Percentiles rank a stretch among this genome's conserved stretches.
These are phyloP conservation scores for Riparia riparia DNA, from an alignment of 2,113 vertebrate species.

Conservation along the genomic window DNA sequence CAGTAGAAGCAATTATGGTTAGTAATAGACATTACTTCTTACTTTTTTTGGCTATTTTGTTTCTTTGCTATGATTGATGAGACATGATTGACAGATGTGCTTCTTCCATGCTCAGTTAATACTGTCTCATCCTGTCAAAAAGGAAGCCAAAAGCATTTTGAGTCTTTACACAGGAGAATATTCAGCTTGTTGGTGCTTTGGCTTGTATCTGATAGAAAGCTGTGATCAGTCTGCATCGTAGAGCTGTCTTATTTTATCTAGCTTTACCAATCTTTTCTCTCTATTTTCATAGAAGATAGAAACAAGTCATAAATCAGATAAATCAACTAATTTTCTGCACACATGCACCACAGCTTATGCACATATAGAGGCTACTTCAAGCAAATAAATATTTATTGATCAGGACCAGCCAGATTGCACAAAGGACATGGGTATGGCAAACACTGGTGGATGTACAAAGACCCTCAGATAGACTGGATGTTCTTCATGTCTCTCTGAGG, in stretches of 20 bases:
- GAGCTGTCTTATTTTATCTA: background rate
- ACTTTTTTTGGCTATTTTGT: background rate
- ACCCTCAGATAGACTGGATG: background rate
- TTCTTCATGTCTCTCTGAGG: background rate
- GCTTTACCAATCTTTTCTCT: background rate
- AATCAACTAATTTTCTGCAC: background rate
- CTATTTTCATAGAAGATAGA: background rate
- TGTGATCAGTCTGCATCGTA: background rate
- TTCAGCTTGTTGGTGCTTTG: background rate
- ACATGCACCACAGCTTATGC: background rate
- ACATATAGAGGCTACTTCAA: background rate
- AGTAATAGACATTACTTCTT: background rate
- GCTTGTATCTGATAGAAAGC: background rate
- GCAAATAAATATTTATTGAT: background rate
- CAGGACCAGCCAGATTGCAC: background rate
- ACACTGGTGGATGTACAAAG: fast-evolving
- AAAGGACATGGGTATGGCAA: background rate
- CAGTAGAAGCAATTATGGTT: background rate
- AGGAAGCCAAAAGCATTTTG: background rate
- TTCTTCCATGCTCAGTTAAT: background rate
- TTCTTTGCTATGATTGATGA: background rate
- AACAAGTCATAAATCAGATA: background rate
- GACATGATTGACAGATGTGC: background rate
- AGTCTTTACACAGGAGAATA: background rate
- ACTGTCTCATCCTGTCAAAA: background rate